These are phyloP conservation scores for Neopelma chrysocephalum DNA, from an alignment of 2,797 vertebrate genomes.

Conservation along the genomic window DNA sequence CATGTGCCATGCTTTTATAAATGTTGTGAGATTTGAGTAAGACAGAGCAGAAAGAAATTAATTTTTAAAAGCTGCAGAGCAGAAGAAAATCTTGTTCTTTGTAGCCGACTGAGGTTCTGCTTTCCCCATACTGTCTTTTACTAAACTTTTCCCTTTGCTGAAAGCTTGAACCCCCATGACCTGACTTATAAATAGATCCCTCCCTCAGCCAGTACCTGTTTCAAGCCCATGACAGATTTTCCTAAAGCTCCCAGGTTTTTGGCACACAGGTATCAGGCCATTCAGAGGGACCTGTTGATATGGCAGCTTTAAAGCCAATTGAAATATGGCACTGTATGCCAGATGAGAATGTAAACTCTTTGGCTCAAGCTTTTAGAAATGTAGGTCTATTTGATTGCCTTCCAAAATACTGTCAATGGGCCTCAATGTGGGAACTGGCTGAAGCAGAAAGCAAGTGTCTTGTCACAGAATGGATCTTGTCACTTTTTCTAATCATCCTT, in stretches of 20 bases:
- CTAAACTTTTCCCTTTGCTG: neutral
- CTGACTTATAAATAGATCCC: neutral
- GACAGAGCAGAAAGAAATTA: neutral
- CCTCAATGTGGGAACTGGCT: neutral
- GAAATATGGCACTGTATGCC: neutral
- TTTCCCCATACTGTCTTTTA: neutral
- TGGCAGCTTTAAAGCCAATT: neutral
- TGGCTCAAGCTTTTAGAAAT: neutral
- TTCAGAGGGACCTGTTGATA: neutral
- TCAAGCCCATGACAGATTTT: neutral
- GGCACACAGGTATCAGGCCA: neutral
- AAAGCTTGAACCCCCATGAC: neutral
- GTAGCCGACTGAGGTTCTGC: neutral
- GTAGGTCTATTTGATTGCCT: neutral
- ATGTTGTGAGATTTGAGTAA: neutral
- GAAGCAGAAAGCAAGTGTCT: neutral
- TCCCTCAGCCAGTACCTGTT: neutral
- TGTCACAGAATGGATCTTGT: neutral
- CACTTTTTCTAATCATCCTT: neutral
- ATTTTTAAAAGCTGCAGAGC: neutral
- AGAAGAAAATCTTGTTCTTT: neutral
- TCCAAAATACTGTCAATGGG: neutral
- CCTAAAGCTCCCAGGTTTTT: neutral
- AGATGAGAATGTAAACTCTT: neutral
- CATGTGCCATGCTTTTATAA: neutral